phyloP scores from a whole-genome alignment of 1,140 invertebrate species.

The Rhagoletis zephyria region DNA sequence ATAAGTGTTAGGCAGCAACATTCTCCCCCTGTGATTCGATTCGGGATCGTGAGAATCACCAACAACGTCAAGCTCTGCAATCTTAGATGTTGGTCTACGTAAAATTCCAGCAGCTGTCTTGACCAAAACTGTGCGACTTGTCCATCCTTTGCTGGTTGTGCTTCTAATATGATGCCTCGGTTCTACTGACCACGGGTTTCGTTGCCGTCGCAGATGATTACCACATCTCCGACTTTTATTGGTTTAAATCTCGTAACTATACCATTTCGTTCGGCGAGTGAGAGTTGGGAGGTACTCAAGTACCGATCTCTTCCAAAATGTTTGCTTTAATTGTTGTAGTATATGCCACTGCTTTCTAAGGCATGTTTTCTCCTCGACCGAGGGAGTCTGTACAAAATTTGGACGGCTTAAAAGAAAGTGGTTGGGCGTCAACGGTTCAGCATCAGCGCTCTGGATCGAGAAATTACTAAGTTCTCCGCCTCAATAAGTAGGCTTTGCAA shows the following conservation, averaged over 20 bases:
- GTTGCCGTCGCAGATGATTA: conserved; percentile 34
- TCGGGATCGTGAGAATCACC: conserved; percentile 18
- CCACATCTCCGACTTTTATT: conserved; percentile 26
- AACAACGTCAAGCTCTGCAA: conserved; percentile 45
- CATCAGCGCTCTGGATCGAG: conserved; percentile 62
- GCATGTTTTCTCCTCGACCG: neutral
- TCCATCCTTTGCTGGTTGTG: conserved; percentile 16
- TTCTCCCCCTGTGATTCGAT: conserved; percentile 52
- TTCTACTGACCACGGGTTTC: conserved; percentile 28
- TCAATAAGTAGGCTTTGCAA: conserved; percentile 61
- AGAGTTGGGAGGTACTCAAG: too few relatives aligned
- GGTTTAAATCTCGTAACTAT: too few relatives aligned
- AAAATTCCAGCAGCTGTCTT: conserved; percentile 43
- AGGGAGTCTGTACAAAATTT: conserved; percentile 42
- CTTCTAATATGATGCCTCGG: conserved; percentile 16
- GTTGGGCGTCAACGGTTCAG: conserved; percentile 57
- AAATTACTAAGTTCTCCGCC: conserved; percentile 61
- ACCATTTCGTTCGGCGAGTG: conserved; percentile 56
- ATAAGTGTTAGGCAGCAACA: neutral
- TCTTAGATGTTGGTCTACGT: conserved; percentile 45
- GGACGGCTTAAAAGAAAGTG: conserved; percentile 54
- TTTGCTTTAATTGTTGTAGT: conserved; percentile 36
- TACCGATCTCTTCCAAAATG: conserved; percentile 51
- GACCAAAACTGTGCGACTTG: conserved; percentile 44
- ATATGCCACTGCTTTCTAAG: conserved; percentile 56